Base-by-base conservation (phyloP, 1,140 invertebrate species). In the Drosophila persimilis region DNA sequence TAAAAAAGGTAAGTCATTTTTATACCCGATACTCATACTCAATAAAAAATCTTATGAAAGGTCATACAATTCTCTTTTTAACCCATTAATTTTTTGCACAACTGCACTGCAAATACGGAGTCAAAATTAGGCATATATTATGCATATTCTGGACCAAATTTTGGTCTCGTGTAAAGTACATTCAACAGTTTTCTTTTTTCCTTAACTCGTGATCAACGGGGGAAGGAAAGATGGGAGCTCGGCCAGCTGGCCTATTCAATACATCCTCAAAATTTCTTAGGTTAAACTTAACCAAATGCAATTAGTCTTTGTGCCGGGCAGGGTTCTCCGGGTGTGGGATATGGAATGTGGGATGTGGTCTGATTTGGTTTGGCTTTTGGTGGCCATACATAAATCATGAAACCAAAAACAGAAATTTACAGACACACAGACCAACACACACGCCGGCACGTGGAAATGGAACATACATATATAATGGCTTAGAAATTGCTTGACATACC, bases 361-460 rank as follows among this genome's bases (percentile, higher is more conserved):
- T 65, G 55, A 52, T 48, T 52, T 13, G 69, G 71, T 48, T 67
- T 69, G 70, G 70, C 76, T 79, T 70, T 73, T 50, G 71, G 64
- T 47, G 77, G 63, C 41, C 65, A 44, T 76, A 56, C 80, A 84
- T 84, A 84, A 84, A 84, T 84, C 80, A 85, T 80, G 57, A 73
- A 63, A 72, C 75, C 80, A 71, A 84, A 83, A 79, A 73, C 80
- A 54, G 52, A 85, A 84, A 79, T 69, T 64, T 76, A 74, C 79
- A 83, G 78, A 74, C 78, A 61, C 52, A 50, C 41, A 64, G 29
- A 43, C 53, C 56, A 31, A 9, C 29, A 67, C 41, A 56, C 48
- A 47, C 2, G 20, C 58, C 51, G 35, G 54, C 46, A 73, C 65
- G 67, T 65, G 61, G 58, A 59, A 64, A 58, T 72, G 51, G 54